These are phyloP conservation scores for Scytalopus superciliaris DNA, from an alignment of 2,113 vertebrate species.

Conservation along the genomic window DNA sequence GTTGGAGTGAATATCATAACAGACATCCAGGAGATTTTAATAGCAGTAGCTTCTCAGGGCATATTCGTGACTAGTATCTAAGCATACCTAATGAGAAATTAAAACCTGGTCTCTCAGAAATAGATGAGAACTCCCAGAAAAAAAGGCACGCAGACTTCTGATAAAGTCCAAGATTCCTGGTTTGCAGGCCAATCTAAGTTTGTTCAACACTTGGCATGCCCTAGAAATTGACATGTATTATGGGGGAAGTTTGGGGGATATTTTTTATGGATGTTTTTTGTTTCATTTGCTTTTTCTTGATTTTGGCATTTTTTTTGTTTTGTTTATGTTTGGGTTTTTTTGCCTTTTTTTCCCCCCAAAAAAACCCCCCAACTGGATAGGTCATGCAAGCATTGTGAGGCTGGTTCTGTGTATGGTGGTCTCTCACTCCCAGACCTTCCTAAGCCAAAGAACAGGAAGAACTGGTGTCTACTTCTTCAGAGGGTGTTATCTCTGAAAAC, in stretches of 20 bases:
- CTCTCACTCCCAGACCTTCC: not conserved
- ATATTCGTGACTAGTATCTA: not conserved
- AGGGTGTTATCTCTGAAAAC: not conserved
- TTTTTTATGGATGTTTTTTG: no score
- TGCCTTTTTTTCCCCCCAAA: no score
- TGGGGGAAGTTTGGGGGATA: not conserved
- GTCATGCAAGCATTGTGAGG: not conserved
- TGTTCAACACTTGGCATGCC: not conserved
- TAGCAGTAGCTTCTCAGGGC: not conserved
- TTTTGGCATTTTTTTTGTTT: not conserved
- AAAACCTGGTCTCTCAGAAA: not conserved
- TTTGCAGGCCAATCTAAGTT: not conserved
- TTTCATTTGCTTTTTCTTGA: not conserved
- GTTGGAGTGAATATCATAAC: not conserved
- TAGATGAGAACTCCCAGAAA: not conserved
- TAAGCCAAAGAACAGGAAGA: not conserved
- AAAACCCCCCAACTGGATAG: fast-evolving
- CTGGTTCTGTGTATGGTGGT: not conserved
- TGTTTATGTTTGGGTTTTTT: not conserved
- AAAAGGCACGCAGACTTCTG: not conserved
- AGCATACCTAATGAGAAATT: not conserved
- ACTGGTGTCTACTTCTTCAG: not conserved
- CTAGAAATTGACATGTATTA: not conserved
- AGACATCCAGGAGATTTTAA: not conserved
- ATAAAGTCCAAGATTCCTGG: not conserved